Base-by-base conservation (phyloP, 1,140 invertebrate genomes). In the Luehdorfia chinensis region DNA sequence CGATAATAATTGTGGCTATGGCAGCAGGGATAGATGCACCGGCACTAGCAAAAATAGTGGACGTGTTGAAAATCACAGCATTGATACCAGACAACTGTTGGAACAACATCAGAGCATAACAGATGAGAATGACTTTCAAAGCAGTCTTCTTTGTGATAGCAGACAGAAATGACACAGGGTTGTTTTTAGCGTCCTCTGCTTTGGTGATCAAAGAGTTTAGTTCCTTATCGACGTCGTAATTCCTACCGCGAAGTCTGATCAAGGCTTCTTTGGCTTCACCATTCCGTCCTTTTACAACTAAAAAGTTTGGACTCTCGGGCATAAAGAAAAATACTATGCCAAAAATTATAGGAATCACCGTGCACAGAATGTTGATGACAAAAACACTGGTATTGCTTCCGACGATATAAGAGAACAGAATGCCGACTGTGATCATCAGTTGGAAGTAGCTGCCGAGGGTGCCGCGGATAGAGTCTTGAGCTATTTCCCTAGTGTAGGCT, bases 81-180 rank as follows among this genome's bases (percentile, higher is more conserved):
- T 96, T 96, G 12, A 97, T 94, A 25, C 95, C 94, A 43, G 92
- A 92, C 15, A 96, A 83, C 72, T 97, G 95, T 69, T 97, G 95
- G 72, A 96, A 93, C 37, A 94, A 84, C 93, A 97, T 95, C 1
- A 97, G 84, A 8, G 91, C 91, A 51, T 94, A 89, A 28, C 90
- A 91, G 19, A 97, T 94, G 3, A 92, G 46, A 5, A 96, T 69
- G 4, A 91, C 93, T 73, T 92, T 94, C 13, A 88, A 75, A 0
- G 90, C 90, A 7, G 91, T 88, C 51, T 78, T 90, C 32, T 90
- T 89, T 1, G 75, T 87, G 5, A 94, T 87, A 0, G 90, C 88
- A 7, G 88, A 70, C 2, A 62, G 27, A 18, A 93, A 88, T 0
- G 92, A 90, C 0, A 88, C 66, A 0, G 70, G 81, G 41, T 83